Base-by-base conservation (phyloP, 1,140 invertebrate genomes). In the Carcinoscorpius rotundicauda region DNA sequence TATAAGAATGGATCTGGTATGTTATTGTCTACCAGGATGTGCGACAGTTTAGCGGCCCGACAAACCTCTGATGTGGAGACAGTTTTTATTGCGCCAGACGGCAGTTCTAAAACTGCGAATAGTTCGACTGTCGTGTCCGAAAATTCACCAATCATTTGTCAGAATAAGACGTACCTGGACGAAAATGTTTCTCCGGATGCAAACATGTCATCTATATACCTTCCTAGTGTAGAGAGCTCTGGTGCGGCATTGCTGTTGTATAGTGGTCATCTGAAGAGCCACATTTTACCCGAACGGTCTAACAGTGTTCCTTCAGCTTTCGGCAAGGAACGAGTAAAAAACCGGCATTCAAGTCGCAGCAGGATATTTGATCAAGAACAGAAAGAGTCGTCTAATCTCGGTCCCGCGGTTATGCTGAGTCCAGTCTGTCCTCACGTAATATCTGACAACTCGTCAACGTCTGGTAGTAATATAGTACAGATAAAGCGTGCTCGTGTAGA, bases 401-500 rank as follows among this genome's bases (percentile, higher is more conserved):
- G 53, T 11, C 58, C 65, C 50, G 63, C 61, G 52, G 58, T n/a
- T 49, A 6, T 5, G 5, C 1, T 61, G 10, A 66, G 68, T 51
- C 67, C 68, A 52, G 62, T 63, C 10, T 29, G 29, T 29, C 29
- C 29, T 29, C 29, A 29, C 29, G 29, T 29, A 29, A 29, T 29
- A 29, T 29, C 29, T 29, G 29, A 29, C 29, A 29, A 29, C 29
- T 29, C 29, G 29, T 29, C 29, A 29, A 29, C 29, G 29, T 29
- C 29, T 29, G 29, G 29, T 29, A 29, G 50, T 57, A 63, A 66
- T 59, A 60, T 59, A 49, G 73, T 72, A 63, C 89, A 93, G 75
- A 84, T 89, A 68, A 96, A 96, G 77, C 85, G 91, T 68, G 90
- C 91, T 29, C 84, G 93, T 65, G 91, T 96, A 62, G 93, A 97